Evolutionary conservation across 1,140 invertebrate species (phyloP), one percentile per base, ranked within the genome.

Genomic region (Drosophila aff.): DNA sequence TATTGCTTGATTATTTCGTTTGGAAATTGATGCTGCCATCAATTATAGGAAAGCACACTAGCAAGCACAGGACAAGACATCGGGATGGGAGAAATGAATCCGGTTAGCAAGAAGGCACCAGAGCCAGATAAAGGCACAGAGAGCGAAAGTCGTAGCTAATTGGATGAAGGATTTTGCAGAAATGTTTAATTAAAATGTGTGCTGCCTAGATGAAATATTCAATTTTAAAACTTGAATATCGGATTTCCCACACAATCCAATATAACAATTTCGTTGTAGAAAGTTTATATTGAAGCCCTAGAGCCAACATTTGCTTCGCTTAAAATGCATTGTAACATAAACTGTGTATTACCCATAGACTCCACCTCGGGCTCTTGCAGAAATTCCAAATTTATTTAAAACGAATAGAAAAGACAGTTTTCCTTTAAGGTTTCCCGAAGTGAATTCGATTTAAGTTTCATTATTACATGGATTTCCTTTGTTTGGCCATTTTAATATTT

Each of bases 1-100:
- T 62, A 80, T 71, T 66, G 73, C 84, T 87, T 90, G 85, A 89
- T 89, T 89, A 90, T 90, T 85, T 89, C 78, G 85, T 85, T 81
- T 76, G 72, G 69, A 79, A 86, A 89, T 90, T 90, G 85, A 90
- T 82, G 82, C 79, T 90, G 81, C 85, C 76, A 89, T 89, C 79
- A 90, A 89, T 90, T 89, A 81, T 76, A 76, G 71, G 65, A 63
- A 66, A 74, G 64, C 81, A 65, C 68, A 33, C 31, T 31, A 10
- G 31, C 28, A 10, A 78, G 60, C 41, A 57, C 63, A 47, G 60
- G 71, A 40, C 58, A 40, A 67, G 46, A 62, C 50, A 36, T 64
- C 15, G 40, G 57, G 36, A 52, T 47, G 66, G 46, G 36, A 72
- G 44, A 74, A 80, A 84, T 79, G 67, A 81, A 83, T 78, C 57